Percentiles rank a stretch among this genome's conserved stretches.
Conservation (phyloP, 2,888 invertebrate species). For the Campoplex capitator region DNA sequence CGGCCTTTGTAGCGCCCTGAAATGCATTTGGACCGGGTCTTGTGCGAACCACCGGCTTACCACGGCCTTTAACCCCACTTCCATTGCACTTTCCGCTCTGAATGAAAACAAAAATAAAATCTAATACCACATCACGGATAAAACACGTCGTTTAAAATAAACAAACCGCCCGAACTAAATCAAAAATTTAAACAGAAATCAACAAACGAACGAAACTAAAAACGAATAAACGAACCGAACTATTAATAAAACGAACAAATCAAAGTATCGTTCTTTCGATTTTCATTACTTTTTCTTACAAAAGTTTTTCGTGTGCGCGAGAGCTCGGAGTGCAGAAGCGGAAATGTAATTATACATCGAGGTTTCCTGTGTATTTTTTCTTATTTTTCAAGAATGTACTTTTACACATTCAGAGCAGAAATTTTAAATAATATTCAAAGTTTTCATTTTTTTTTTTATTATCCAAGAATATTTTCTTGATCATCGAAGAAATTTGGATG, state of each 20-base stretch:
- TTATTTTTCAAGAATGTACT: slow-evolving; percentile 27
- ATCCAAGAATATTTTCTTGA: not conserved
- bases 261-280: not conserved
- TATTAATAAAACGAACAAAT: not conserved
- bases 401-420: not conserved
- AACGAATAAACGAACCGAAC: slow-evolving; percentile 5
- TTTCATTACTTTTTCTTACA: slow-evolving; percentile 2
- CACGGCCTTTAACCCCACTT: slow-evolving; percentile 88
- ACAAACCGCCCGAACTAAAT: slow-evolving; percentile 8
- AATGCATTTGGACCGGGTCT: slow-evolving; percentile 88
- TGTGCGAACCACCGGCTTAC: slow-evolving; percentile 89
- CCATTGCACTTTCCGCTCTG: slow-evolving; percentile 82
- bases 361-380: not conserved
- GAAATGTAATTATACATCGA: slow-evolving; percentile 12
- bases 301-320: slow-evolving; percentile 5
- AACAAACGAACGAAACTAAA: not conserved
- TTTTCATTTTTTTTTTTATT: not conserved
- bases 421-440: not conserved
- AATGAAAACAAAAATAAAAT: slow-evolving; percentile 72
- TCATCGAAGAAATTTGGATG: not conserved
- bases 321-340: slow-evolving; percentile 44
- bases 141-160: slow-evolving; percentile 24
- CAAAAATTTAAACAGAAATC: slow-evolving; percentile 32
- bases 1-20: slow-evolving; percentile 86
- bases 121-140: slow-evolving; percentile 59